These are phyloP conservation scores for Pocillopora meandrina DNA, from an alignment of 92 coral and sea anemone genomes.

Conservation along the genomic window DNA sequence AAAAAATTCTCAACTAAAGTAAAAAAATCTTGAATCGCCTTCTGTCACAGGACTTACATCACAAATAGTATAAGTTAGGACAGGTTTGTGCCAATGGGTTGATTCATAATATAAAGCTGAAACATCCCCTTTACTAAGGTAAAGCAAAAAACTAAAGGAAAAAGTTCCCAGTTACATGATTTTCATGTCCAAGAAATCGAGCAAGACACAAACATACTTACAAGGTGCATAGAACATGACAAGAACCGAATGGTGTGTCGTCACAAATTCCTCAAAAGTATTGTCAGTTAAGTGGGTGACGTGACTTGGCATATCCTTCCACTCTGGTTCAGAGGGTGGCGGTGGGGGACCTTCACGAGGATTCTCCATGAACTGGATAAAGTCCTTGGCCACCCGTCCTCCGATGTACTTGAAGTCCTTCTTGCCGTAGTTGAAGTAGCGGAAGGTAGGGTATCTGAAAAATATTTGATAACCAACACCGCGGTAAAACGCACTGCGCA, in stretches of 20 bases:
- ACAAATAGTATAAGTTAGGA: too few relatives aligned
- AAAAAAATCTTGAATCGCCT: too few relatives aligned
- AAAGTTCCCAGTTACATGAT: too few relatives aligned
- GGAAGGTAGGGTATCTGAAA: conserved; percentile 88
- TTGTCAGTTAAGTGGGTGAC: conserved; percentile 87
- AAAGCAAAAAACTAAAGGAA: too few relatives aligned
- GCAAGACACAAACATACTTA: conserved; percentile 39
- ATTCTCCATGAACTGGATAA: conserved; percentile 89
- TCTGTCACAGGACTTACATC: too few relatives aligned
- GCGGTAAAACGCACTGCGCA: too few relatives aligned
- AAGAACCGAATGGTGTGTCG: conserved; percentile 81
- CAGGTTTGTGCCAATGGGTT: too few relatives aligned
- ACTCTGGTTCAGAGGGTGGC: conserved; percentile 91
- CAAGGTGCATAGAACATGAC: conserved; percentile 99
- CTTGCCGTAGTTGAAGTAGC: conserved; percentile 95
- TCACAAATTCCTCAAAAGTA: conserved; percentile 73
- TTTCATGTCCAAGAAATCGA: too few relatives aligned
- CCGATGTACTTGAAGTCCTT: conserved; percentile 91
- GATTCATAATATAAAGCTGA: too few relatives aligned
- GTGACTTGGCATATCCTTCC: conserved; percentile 87
- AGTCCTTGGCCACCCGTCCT: conserved; percentile 89
- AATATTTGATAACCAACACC: background rate
- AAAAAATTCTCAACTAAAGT: too few relatives aligned
- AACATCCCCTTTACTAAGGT: too few relatives aligned
- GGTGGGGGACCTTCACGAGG: conserved; percentile 94